Conservation (phyloP, 2,113 vertebrate species). For the Oreocharis arfaki region DNA sequence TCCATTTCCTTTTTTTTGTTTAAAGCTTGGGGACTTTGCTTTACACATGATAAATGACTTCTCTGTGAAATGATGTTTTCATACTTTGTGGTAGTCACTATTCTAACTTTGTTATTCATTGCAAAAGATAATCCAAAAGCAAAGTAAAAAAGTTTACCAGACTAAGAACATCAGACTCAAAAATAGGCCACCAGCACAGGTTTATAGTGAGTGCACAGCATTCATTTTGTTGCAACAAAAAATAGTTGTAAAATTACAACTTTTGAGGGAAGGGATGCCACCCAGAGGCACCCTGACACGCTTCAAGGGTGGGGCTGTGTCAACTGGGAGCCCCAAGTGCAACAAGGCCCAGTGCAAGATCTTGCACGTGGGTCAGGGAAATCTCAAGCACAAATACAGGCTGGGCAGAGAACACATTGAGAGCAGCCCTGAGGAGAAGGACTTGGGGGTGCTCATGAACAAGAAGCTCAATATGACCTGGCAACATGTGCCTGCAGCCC, state of each 20-base stretch:
- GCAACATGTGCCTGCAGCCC: background rate
- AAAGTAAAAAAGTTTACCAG: background rate
- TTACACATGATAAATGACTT: background rate
- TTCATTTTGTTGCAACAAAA: background rate
- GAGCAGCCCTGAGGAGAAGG: background rate
- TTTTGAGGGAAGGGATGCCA: background rate
- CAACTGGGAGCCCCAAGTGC: background rate
- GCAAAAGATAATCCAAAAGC: background rate
- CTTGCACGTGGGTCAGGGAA: background rate
- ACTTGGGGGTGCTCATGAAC: background rate
- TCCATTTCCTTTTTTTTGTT: background rate
- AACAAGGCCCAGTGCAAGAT: too few species aligned
- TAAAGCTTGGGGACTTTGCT: background rate
- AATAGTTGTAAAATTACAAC: background rate
- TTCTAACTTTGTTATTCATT: background rate
- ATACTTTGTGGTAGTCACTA: background rate
- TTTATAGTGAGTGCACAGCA: background rate
- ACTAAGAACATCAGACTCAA: background rate
- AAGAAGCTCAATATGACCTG: background rate
- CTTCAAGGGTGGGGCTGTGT: background rate
- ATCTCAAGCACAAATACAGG: background rate
- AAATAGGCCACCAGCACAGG: background rate
- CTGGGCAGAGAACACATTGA: background rate
- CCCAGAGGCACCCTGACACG: background rate
- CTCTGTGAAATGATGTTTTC: background rate